Evolutionary conservation across 2,113 vertebrate species (phyloP).

Genomic region (Syngnathus typhle): DNA sequence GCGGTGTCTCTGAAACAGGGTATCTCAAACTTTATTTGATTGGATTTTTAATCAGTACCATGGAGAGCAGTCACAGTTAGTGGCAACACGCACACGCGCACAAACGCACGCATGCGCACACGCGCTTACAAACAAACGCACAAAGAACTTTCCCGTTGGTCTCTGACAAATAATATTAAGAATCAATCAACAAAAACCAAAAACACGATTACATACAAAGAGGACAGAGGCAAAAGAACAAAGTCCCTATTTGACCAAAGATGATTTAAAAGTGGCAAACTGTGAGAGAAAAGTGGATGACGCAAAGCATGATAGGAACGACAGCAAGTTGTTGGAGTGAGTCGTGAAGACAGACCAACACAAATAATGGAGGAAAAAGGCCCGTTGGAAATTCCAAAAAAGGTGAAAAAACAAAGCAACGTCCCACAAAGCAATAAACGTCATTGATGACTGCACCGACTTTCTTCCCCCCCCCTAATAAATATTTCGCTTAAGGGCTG

Average conservation of each 20-base stretch:
- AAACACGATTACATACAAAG: slow-evolving; percentile 27
- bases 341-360: background rate
- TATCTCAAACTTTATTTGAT: slow-evolving; percentile 81
- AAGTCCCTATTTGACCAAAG: background rate
- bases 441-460: slow-evolving; percentile 65
- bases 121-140: slow-evolving; percentile 34
- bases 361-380: background rate
- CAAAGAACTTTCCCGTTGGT: slow-evolving; percentile 65
- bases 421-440: slow-evolving; percentile 70
- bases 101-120: slow-evolving; percentile 24
- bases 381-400: slow-evolving; percentile 1
- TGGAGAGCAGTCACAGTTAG: slow-evolving; percentile 78
- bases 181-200: slow-evolving; percentile 23
- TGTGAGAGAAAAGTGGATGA: background rate
- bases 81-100: slow-evolving; percentile 60
- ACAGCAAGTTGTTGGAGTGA: background rate
- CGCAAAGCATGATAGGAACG: slow-evolving; percentile 1
- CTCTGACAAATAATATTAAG: slow-evolving; percentile 54
- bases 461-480: slow-evolving; percentile 60
- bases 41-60: slow-evolving; percentile 68
- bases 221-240: slow-evolving; percentile 27
- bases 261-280: background rate
- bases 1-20: slow-evolving; percentile 70
- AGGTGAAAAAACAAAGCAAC: background rate
- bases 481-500: slow-evolving; percentile 65